Conservation (phyloP, 2,888 invertebrate genomes). For the Ommatoiulus sabulosus region DNA sequence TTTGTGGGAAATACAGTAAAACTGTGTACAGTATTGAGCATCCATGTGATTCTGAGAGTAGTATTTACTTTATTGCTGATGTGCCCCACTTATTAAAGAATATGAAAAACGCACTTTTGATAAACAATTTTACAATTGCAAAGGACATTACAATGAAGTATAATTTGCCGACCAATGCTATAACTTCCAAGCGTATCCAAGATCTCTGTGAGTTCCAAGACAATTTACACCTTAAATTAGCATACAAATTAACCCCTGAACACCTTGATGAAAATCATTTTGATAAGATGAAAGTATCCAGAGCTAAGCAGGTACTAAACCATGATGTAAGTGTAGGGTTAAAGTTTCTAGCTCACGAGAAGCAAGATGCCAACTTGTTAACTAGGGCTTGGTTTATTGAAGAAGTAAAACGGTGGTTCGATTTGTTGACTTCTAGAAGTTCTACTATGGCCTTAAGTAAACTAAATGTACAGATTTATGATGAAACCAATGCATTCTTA, state of each 20-base stretch:
- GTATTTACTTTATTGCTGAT: not conserved
- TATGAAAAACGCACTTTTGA: slow-evolving; percentile 12
- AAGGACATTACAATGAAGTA: not conserved
- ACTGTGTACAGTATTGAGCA: not conserved
- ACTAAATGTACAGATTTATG: not conserved
- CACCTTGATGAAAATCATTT: slow-evolving; percentile 18
- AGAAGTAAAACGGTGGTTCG: not conserved
- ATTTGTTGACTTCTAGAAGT: slow-evolving; percentile 2
- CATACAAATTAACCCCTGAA: not conserved
- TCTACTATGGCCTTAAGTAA: not conserved
- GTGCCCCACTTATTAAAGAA: slow-evolving; percentile 44
- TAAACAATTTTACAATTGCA: not conserved
- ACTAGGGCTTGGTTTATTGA: not conserved
- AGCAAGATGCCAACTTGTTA: slow-evolving; percentile 8
- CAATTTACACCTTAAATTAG: not conserved
- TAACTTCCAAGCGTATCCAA: not conserved
- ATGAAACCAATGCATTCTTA: not conserved
- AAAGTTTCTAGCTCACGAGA: not conserved
- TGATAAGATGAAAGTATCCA: not conserved
- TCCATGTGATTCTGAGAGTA: not conserved
- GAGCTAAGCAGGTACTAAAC: slow-evolving; percentile 18
- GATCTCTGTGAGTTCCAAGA: not conserved
- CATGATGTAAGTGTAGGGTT: slow-evolving; percentile 18
- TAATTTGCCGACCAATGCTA: not conserved
- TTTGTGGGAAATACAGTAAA: not conserved